phyloP scores from a whole-genome alignment of 2,888 invertebrate species.

The Drosophila tanythrix region DNA sequence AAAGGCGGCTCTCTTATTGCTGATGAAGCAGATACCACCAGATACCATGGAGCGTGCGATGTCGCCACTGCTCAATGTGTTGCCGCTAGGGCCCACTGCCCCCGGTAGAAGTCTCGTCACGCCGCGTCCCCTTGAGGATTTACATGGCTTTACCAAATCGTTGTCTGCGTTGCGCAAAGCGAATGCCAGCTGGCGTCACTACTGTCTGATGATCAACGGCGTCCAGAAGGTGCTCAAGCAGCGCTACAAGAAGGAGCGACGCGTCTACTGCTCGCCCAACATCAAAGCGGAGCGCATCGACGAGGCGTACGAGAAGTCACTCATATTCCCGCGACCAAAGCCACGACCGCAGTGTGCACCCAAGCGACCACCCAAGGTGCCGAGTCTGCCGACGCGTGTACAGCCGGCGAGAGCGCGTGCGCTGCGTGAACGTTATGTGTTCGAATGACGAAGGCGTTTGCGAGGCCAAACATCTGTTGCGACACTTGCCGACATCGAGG shows the following conservation, averaged over 20 bases:
- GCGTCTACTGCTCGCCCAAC: constrained; percentile 61
- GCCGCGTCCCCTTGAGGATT: constrained; percentile 29
- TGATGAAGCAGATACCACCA: constrained; percentile 53
- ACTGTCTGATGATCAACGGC: constrained; percentile 65
- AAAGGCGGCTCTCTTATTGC: constrained; percentile 42
- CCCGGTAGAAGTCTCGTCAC: background rate
- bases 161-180: constrained; percentile 43
- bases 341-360: constrained; percentile 15
- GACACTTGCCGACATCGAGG: constrained; percentile 8
- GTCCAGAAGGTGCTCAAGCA: constrained; percentile 75
- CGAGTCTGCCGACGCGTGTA: constrained; percentile 55
- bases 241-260: constrained; percentile 76
- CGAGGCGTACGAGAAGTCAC: constrained; percentile 36
- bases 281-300: constrained; percentile 53
- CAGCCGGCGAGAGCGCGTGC: constrained; percentile 78
- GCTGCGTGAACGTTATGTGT: constrained; percentile 75
- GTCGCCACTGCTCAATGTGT: constrained; percentile 1
- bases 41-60: background rate
- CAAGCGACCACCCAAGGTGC: constrained; percentile 36
- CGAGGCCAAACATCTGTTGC: background rate
- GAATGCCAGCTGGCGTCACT: constrained; percentile 70
- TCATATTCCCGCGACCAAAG: constrained; percentile 60
- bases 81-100: background rate
- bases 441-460: constrained; percentile 72
- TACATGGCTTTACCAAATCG: constrained; percentile 52